phyloP scores from a whole-genome alignment of 2,888 invertebrate genomes.

The Coenonympha arcania region DNA sequence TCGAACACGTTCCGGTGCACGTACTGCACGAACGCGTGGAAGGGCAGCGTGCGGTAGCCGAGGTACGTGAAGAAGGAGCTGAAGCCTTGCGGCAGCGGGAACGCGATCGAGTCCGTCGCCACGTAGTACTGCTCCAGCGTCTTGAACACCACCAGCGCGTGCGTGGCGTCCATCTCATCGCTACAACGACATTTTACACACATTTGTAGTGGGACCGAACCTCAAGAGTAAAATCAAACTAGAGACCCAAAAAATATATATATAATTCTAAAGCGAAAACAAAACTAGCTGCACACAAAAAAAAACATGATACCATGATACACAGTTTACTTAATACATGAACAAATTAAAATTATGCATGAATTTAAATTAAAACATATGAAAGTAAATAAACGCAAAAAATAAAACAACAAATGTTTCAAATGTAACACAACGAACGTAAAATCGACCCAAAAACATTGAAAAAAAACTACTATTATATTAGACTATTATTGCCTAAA shows the following conservation, averaged over 20 bases:
- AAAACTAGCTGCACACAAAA: too few relatives aligned
- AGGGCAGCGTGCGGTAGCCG: constrained; percentile 84
- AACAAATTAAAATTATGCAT: too few relatives aligned
- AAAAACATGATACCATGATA: background rate
- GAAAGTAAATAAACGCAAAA: background rate
- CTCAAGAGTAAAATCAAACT: background rate
- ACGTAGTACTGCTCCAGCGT: constrained; percentile 86
- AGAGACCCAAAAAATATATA: background rate
- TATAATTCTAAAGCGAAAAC: background rate
- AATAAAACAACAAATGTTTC: too few relatives aligned
- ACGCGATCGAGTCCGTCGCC: constrained; percentile 85
- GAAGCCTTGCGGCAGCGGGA: constrained; percentile 86
- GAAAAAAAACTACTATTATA: too few relatives aligned
- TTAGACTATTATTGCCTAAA: too few relatives aligned
- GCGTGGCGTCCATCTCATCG: constrained; percentile 81
- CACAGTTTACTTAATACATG: too few relatives aligned
- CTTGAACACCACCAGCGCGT: constrained; percentile 82
- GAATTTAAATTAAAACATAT: too few relatives aligned
- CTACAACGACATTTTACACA: constrained; percentile 54
- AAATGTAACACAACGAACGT: too few relatives aligned
- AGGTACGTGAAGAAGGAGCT: constrained; percentile 91
- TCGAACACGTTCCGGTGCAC: constrained; percentile 88
- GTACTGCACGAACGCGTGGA: constrained; percentile 87
- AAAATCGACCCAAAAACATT: too few relatives aligned
- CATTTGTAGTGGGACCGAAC: background rate